These are phyloP conservation scores for Melanerpes aurifrons DNA, from an alignment of 2,113 vertebrate species.

Conservation along the genomic window DNA sequence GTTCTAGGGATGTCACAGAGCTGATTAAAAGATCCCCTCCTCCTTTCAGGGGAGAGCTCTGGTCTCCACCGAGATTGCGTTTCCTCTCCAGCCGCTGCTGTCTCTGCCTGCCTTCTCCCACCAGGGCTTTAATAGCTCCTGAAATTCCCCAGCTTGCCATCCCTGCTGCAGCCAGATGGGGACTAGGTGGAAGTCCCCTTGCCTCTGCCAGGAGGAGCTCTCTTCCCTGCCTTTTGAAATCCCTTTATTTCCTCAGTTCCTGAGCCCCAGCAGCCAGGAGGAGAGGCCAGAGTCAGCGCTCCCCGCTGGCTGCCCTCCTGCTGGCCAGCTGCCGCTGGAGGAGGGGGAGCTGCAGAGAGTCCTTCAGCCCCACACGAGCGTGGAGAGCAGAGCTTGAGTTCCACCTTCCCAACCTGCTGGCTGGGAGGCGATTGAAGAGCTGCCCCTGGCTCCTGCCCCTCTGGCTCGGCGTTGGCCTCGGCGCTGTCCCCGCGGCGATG, in stretches of 20 bases:
- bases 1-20: not conserved
- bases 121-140: not conserved
- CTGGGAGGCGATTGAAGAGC: not conserved
- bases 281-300: not conserved
- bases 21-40: not conserved
- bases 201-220: not conserved
- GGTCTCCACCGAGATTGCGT: not conserved
- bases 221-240: not conserved
- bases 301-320: not conserved
- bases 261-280: not conserved
- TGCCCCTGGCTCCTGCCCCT: not conserved
- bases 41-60: not conserved
- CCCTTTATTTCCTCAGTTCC: not conserved
- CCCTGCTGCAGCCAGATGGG: not conserved
- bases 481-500: not conserved
- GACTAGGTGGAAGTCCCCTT: not conserved
- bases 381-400: not conserved
- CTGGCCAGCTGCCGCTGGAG: not conserved
- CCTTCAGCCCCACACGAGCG: rapidly evolving
- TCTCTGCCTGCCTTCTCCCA: not conserved
- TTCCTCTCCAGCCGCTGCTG: not conserved
- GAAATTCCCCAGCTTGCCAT: slow-evolving; percentile 18
- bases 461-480: rapidly evolving
- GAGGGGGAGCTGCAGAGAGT: not conserved
- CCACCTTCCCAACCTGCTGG: not conserved